These are phyloP conservation scores for Drosophila orena DNA, from an alignment of 1,140 invertebrate species.

Conservation along the genomic window DNA sequence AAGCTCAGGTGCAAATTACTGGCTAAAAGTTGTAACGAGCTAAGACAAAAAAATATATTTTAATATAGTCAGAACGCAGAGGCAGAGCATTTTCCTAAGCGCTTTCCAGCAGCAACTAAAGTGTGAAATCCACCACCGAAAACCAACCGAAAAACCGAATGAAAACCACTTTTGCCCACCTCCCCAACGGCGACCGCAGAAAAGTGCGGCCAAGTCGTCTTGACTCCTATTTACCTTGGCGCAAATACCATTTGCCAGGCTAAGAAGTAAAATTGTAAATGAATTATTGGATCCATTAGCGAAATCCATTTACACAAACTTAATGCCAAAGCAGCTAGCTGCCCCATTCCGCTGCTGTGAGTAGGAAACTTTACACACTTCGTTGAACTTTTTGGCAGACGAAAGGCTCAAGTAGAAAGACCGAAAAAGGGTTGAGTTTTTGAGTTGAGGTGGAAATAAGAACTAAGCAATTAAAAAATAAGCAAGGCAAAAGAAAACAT, in stretches of 20 bases:
- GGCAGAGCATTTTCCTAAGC: neutral
- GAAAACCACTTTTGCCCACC: slow-evolving; percentile 11
- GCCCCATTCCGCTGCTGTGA: neutral
- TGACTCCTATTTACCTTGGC: slow-evolving; percentile 70
- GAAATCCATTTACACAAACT: slow-evolving; percentile 84
- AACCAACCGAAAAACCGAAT: slow-evolving; percentile 7
- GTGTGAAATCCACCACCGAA: slow-evolving; percentile 6
- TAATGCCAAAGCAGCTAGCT: slow-evolving; percentile 72
- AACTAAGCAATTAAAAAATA: neutral
- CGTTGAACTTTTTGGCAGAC: slow-evolving; percentile 69
- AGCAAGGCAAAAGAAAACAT: neutral
- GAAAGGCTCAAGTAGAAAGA: slow-evolving; percentile 4
- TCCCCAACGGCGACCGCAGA: slow-evolving; percentile 50
- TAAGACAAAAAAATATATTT: neutral
- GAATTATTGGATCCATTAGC: slow-evolving; percentile 85
- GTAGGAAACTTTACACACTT: slow-evolving; percentile 77
- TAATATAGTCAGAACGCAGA: neutral
- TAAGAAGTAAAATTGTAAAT: slow-evolving; percentile 80
- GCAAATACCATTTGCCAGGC: slow-evolving; percentile 75
- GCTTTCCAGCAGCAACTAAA: neutral
- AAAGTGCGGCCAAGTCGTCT: slow-evolving; percentile 65
- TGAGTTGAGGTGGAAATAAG: neutral
- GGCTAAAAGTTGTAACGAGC: neutral
- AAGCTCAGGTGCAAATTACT: neutral
- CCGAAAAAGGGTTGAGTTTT: neutral